phyloP scores from a whole-genome alignment of 2,113 vertebrate species.

The Rallus limicola region DNA sequence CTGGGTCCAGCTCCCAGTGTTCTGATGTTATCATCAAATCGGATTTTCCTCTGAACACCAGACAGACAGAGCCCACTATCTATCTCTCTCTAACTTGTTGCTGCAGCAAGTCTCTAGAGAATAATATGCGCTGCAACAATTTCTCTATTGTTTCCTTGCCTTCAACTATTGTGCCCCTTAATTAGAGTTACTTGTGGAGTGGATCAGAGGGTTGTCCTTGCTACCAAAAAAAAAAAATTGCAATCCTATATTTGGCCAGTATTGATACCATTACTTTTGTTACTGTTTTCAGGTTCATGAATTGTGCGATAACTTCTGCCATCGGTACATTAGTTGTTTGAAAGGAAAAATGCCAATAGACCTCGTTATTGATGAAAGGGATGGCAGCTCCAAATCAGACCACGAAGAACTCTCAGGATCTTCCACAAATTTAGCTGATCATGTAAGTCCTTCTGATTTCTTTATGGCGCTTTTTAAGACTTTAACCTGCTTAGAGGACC shows the following conservation, averaged over 20 bases:
- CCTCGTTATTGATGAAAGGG: slow-evolving; percentile 98
- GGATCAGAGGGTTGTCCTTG: slow-evolving; percentile 74
- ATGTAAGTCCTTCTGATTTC: slow-evolving; percentile 86
- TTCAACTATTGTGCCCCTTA: slow-evolving; percentile 84
- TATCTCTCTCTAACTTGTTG: slow-evolving; percentile 87
- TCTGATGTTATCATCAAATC: slow-evolving; percentile 50
- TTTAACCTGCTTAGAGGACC: background rate
- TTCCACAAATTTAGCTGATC: slow-evolving; percentile 97
- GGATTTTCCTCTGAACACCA: slow-evolving; percentile 42
- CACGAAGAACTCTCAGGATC: slow-evolving; percentile 99
- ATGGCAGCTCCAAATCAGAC: slow-evolving; percentile 98
- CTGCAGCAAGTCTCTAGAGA: slow-evolving; percentile 86
- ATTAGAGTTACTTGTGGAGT: slow-evolving; percentile 87
- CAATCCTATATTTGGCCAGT: slow-evolving; percentile 38
- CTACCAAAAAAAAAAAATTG: slow-evolving; percentile 40
- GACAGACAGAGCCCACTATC: slow-evolving; percentile 49
- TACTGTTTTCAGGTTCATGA: slow-evolving; percentile 89
- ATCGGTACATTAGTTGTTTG: slow-evolving; percentile 99
- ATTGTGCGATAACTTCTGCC: slow-evolving; percentile 99
- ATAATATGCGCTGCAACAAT: slow-evolving; percentile 91
- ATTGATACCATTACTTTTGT: background rate
- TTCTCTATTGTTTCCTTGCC: slow-evolving; percentile 93
- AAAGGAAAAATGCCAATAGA: slow-evolving; percentile 99
- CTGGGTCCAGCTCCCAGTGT: slow-evolving; percentile 21
- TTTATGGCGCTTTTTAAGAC: background rate